Percentiles rank a stretch among this genome's conserved stretches.
Evolutionary conservation across 2,113 vertebrate genomes (phyloP).

Genomic region (Kryptolebias marmoratus): DNA sequence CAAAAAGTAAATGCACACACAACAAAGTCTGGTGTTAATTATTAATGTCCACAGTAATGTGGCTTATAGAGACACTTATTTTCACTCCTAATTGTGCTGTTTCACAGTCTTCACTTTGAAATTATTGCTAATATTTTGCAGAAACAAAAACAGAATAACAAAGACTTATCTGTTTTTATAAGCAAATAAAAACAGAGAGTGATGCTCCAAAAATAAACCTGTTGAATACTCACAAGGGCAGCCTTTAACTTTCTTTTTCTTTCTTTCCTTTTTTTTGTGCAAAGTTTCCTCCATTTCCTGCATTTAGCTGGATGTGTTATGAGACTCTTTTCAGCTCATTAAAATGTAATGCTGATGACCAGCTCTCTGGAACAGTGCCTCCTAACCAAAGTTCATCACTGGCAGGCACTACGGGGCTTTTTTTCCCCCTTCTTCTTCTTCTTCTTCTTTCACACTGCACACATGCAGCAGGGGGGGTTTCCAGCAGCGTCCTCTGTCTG

Average conservation of each 20-base stretch:
- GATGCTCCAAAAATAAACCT: constrained; percentile 23
- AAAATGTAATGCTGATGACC: constrained; percentile 85
- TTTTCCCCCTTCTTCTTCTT: not conserved
- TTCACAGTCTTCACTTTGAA: constrained; percentile 6
- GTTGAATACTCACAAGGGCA: constrained; percentile 35
- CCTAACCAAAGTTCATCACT: constrained; percentile 88
- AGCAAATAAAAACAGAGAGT: constrained; percentile 29
- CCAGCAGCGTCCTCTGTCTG: constrained; percentile 52
- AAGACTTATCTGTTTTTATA: not conserved
- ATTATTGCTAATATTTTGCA: not conserved
- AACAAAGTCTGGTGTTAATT: constrained; percentile 37
- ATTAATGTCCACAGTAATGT: constrained; percentile 34
- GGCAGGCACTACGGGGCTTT: constrained; percentile 66
- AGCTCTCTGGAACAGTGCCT: constrained; percentile 86
- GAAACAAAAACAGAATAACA: constrained; percentile 2
- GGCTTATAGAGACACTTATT: constrained; percentile 25
- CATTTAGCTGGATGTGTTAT: constrained; percentile 66
- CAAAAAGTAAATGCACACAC: constrained; percentile 9
- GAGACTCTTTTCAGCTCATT: constrained; percentile 85
- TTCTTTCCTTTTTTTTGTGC: constrained; percentile 59
- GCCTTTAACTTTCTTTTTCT: constrained; percentile 9
- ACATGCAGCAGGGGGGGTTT: constrained; percentile 33
- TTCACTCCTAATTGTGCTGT: not conserved
- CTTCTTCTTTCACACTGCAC: constrained; percentile 47
- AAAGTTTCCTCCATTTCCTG: constrained; percentile 52